These are phyloP conservation scores for Drosophila austrosaltans DNA, from an alignment of 2,888 invertebrate genomes.

Conservation along the genomic window DNA sequence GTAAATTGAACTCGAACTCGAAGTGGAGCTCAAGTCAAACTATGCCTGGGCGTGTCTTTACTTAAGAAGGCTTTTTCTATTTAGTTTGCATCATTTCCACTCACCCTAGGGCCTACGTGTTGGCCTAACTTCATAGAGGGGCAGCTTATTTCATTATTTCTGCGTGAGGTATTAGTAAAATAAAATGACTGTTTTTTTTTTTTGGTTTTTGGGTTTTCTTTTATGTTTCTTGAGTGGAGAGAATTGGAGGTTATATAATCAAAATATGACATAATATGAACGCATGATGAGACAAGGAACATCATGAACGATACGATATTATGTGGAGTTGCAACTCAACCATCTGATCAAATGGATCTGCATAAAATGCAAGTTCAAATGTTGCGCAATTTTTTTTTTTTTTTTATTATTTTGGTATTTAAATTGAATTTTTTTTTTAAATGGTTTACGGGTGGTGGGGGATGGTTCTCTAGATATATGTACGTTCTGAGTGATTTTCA, in stretches of 20 bases:
- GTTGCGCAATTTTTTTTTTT: conserved; percentile 52
- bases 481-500: conserved; percentile 31
- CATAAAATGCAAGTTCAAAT: conserved; percentile 80
- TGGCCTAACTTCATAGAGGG: conserved; percentile 51
- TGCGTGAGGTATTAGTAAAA: conserved; percentile 46
- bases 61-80: conserved; percentile 11
- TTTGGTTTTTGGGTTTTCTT: background rate
- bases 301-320: conserved; percentile 81
- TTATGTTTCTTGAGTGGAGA: conserved; percentile 22
- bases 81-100: conserved; percentile 3
- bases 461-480: conserved; percentile 35
- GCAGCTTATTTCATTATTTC: conserved; percentile 64
- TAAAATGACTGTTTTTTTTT: conserved; percentile 18
- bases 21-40: conserved; percentile 32
- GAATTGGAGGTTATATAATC: conserved; percentile 22
- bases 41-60: conserved; percentile 21
- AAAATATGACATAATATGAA: conserved; percentile 80
- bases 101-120: conserved; percentile 51
- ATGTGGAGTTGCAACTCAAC: conserved; percentile 83
- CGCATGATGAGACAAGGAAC: conserved; percentile 70
- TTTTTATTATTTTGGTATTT: conserved; percentile 55
- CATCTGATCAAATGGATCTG: conserved; percentile 82
- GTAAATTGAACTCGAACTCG: conserved; percentile 55
- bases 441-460: conserved; percentile 26
- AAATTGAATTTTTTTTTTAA: conserved; percentile 54